A percentile compares a stretch with the other conserved stretches of the same genome.
phyloP scores from a whole-genome alignment of 1,140 invertebrate genomes.

The Pseudobourletiella spinata region DNA sequence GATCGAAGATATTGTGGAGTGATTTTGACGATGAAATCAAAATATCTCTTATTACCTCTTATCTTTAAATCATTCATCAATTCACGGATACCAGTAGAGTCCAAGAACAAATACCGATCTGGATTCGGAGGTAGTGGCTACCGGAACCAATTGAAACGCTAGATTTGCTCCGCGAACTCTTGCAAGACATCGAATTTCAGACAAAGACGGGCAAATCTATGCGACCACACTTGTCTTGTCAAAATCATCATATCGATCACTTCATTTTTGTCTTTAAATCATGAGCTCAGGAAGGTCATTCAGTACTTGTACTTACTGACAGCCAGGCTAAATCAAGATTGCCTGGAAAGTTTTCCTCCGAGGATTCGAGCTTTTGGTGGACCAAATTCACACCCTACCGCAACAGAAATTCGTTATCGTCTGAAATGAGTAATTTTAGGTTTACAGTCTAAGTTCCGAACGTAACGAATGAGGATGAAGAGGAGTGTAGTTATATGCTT shows the following conservation, averaged over 20 bases:
- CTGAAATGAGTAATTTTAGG: constrained; percentile 36
- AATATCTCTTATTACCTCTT: too few relatives aligned
- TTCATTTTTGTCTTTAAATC: constrained; percentile 14
- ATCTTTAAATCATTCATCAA: too few relatives aligned
- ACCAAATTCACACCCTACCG: constrained; percentile 32
- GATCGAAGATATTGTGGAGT: too few relatives aligned
- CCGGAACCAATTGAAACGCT: constrained; percentile 5
- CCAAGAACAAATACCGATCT: constrained; percentile 9
- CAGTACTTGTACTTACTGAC: constrained; percentile 32
- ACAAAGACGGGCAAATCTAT: background rate
- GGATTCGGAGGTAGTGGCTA: constrained; percentile 14
- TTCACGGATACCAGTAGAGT: constrained; percentile 2
- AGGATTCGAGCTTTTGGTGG: constrained; percentile 36
- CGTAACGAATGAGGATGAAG: background rate
- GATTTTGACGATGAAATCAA: too few relatives aligned
- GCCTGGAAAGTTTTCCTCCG: constrained; percentile 38
- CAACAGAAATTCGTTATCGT: constrained; percentile 36
- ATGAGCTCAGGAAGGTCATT: constrained; percentile 16
- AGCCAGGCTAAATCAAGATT: too few relatives aligned
- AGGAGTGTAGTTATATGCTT: too few relatives aligned
- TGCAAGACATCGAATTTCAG: background rate
- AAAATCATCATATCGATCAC: constrained; percentile 16
- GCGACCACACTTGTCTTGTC: constrained; percentile 20
- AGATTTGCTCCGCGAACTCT: background rate
- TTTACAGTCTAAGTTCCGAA: background rate